Evolutionary conservation across 2,113 vertebrate species (phyloP).

Genomic region (Alouatta palliata): DNA sequence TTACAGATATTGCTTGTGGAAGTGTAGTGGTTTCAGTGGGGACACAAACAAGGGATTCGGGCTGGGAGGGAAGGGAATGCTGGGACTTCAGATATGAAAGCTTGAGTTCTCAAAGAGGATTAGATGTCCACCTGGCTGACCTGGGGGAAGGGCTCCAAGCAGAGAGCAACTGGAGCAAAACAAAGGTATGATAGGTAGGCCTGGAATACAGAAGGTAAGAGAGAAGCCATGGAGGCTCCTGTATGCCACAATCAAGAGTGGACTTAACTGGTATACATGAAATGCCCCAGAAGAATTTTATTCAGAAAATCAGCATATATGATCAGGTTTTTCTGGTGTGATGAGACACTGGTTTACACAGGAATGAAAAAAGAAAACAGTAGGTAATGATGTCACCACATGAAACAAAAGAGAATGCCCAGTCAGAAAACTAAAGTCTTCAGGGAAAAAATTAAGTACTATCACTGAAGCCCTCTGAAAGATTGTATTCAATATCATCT

Average conservation of each 20-base stretch:
- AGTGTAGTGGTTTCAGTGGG: background rate
- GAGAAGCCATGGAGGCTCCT: background rate
- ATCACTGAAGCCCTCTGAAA: slow-evolving; percentile 4
- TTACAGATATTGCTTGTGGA: background rate
- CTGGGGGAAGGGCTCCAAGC: slow-evolving; percentile 33
- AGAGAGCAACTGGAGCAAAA: background rate
- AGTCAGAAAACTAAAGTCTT: slow-evolving; percentile 58
- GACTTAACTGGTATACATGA: background rate
- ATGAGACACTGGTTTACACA: slow-evolving; percentile 72
- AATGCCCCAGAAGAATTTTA: slow-evolving; percentile 30
- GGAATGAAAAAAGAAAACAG: slow-evolving; percentile 72
- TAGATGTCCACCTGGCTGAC: slow-evolving; percentile 60
- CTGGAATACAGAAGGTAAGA: background rate
- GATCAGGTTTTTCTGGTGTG: slow-evolving; percentile 56
- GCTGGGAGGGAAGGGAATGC: background rate
- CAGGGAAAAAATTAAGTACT: background rate
- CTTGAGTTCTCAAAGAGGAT: slow-evolving; percentile 57
- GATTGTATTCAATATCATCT: background rate
- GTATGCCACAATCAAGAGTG: background rate
- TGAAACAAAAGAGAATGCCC: slow-evolving; percentile 83
- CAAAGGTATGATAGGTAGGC: background rate
- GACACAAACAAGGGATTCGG: background rate
- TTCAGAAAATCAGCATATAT: slow-evolving; percentile 28
- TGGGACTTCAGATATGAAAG: slow-evolving; percentile 10
- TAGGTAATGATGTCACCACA: slow-evolving; percentile 86